Evolutionary conservation across 2,113 vertebrate genomes (phyloP).

Genomic region (Amazona guildingii): DNA sequence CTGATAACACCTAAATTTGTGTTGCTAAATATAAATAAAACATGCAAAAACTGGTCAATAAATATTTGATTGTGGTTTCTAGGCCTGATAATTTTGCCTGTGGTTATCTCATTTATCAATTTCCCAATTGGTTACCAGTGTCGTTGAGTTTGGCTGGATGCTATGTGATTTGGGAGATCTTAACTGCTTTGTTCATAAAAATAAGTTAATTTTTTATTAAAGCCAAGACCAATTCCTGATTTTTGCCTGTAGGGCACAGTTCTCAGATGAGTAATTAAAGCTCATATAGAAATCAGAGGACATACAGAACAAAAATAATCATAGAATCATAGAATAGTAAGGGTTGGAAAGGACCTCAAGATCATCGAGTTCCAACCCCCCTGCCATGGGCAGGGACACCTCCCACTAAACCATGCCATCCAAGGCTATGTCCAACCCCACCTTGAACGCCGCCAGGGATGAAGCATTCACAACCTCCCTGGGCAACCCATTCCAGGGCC

Average conservation of each 20-base stretch:
- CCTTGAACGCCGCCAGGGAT: too few relatives aligned
- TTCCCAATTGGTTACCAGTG: background rate
- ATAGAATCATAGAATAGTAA: too few relatives aligned
- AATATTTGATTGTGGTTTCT: conserved; percentile 56
- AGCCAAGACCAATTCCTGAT: background rate
- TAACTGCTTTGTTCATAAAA: conserved; percentile 1
- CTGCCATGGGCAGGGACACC: too few relatives aligned
- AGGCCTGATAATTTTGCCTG: conserved; percentile 37
- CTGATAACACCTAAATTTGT: background rate
- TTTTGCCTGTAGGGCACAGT: background rate
- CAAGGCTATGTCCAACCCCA: too few relatives aligned
- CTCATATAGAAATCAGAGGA: background rate
- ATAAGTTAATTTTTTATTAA: conserved; percentile 28
- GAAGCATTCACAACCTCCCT: too few relatives aligned
- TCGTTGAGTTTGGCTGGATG: background rate
- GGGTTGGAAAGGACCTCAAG: too few relatives aligned
- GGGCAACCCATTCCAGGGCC: too few relatives aligned
- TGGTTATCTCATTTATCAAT: conserved; percentile 45
- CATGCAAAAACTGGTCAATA: conserved; percentile 33
- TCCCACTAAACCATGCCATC: too few relatives aligned
- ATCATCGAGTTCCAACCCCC: too few relatives aligned
- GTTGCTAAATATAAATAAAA: conserved; percentile 36
- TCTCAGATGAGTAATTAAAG: background rate
- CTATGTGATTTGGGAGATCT: background rate
- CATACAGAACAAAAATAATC: background rate